Evolutionary conservation across 2,797 vertebrate genomes (phyloP), one percentile per base, ranked within the genome.

Genomic region (Siniperca scherzeri): DNA sequence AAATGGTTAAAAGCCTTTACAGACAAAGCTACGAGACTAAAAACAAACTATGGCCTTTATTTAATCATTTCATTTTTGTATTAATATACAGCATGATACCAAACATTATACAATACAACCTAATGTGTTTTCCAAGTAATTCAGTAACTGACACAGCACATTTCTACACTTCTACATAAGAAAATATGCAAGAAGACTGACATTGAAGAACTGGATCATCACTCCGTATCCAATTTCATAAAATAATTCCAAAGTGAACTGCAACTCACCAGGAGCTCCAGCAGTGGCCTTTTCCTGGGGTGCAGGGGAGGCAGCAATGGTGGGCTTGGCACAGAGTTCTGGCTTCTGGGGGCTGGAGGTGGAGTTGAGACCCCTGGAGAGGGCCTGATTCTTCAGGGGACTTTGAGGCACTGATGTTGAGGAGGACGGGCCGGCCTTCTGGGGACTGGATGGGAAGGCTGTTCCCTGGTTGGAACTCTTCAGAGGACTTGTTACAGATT

Each of bases 191-290:
- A n/a, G 40, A 19, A 44, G 0, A 1, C 50, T 17, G 40, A 21
- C 22, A 25, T 2, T 27, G 2, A 73, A 66, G 7, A 61, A 59
- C 4, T 19, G 12, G 5, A 38, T 36, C 50, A 17, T 65, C 44
- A 19, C 0, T 21, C 1, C 17, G 13, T n/a, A 65, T 6, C 48
- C 0, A 65, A 64, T 40, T 19, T 33, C 19, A 33, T 42, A 2
- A 72, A 55, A 62, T 12, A 46, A 64, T 36, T 27, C 17, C 38
- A 16, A 65, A 60, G 40, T 60, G 0, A 53, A 74, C 1, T 52
- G 7, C 46, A 82, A 22, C 94, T 94, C 72, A 98, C 98, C 96
- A 88, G 97, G 91, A 85, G 95, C 92, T 85, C 92, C 90, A 76
- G 93, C 80, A 70, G 91, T 88, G 40, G 92, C 93, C 88, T 95